A percentile compares a stretch with the other conserved stretches of the same genome.
phyloP scores from a whole-genome alignment of 92 coral and sea anemone genomes.

The Epizoanthus scotinus region DNA sequence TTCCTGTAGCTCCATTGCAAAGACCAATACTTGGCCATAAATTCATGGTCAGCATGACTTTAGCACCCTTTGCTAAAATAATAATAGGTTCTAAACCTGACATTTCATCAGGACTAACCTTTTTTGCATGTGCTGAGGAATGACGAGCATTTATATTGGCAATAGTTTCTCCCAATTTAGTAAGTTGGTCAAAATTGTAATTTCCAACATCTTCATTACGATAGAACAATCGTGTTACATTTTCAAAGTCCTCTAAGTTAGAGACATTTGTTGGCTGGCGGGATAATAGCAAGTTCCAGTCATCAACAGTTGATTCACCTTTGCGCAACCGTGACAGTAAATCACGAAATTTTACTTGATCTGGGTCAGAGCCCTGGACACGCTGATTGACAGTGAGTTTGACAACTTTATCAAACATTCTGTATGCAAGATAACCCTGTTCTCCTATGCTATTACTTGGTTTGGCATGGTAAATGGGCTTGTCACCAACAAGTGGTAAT shows the following conservation, averaged over 20 bases:
- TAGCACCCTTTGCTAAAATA: slow-evolving; percentile 41
- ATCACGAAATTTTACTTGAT: slow-evolving; percentile 44
- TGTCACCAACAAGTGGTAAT: slow-evolving; percentile 65
- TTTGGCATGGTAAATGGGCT: slow-evolving; percentile 61
- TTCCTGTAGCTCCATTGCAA: slow-evolving; percentile 54
- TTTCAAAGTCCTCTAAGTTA: slow-evolving; percentile 50
- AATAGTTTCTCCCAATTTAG: slow-evolving; percentile 37
- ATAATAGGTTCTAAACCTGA: slow-evolving; percentile 39
- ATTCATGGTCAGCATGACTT: slow-evolving; percentile 51
- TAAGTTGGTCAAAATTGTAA: slow-evolving; percentile 46
- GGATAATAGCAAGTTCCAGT: slow-evolving; percentile 60
- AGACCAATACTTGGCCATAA: slow-evolving; percentile 54
- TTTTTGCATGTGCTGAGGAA: slow-evolving; percentile 35
- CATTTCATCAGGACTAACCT: slow-evolving; percentile 44
- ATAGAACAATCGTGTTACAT: slow-evolving; percentile 23
- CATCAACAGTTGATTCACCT: slow-evolving; percentile 54
- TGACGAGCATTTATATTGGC: slow-evolving; percentile 41
- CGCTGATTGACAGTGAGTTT: slow-evolving; percentile 57
- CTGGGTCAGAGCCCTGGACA: slow-evolving; percentile 43
- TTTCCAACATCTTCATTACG: slow-evolving; percentile 38
- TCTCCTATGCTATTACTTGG: slow-evolving; percentile 56
- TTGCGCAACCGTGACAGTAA: slow-evolving; percentile 42
- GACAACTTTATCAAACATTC: slow-evolving; percentile 60
- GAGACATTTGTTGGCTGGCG: slow-evolving; percentile 52
- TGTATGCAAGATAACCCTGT: slow-evolving; percentile 57